These are phyloP conservation scores for Pseudopleuronectes americanus DNA, from an alignment of 2,797 vertebrate genomes.

Conservation along the genomic window DNA sequence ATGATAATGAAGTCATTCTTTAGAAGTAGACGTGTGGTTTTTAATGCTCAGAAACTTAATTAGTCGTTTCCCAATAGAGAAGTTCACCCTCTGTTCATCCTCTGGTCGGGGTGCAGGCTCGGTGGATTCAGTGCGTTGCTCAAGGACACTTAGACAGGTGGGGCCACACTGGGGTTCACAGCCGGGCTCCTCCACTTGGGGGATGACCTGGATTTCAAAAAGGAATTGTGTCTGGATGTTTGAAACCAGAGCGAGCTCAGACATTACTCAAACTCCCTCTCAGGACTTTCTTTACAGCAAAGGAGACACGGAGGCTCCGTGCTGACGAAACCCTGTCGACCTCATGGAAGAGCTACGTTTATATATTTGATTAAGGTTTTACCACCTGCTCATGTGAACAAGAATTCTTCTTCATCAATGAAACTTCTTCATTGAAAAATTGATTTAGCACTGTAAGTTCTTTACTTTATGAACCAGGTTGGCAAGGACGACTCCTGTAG, in stretches of 20 bases:
- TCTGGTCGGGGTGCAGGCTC: slow-evolving; percentile 47
- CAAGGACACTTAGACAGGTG: slow-evolving; percentile 59
- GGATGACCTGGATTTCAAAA: slow-evolving; percentile 70
- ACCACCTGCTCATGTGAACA: slow-evolving; percentile 25
- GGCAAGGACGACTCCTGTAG: neutral
- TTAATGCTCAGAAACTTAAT: slow-evolving; percentile 13
- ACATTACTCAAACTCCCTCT: slow-evolving; percentile 36
- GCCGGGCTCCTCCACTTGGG: slow-evolving; percentile 49
- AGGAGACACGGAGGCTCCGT: slow-evolving; percentile 14
- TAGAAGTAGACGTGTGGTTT: neutral
- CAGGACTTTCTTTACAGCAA: slow-evolving; percentile 9
- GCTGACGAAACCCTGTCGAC: slow-evolving; percentile 14
- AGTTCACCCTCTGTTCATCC: slow-evolving; percentile 31
- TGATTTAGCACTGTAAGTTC: slow-evolving; percentile 14
- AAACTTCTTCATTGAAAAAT: slow-evolving; percentile 10
- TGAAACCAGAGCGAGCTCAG: slow-evolving; percentile 37
- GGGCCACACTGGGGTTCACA: slow-evolving; percentile 45
- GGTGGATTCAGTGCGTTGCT: slow-evolving; percentile 56
- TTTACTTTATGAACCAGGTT: slow-evolving; percentile 17
- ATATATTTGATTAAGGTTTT: slow-evolving; percentile 26
- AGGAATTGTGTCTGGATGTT: slow-evolving; percentile 41
- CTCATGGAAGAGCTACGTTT: slow-evolving; percentile 28
- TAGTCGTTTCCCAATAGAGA: slow-evolving; percentile 13
- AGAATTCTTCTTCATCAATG: slow-evolving; percentile 22
- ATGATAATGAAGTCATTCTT: neutral